Evolutionary conservation across 2,888 invertebrate genomes (phyloP), one percentile per base, ranked within the genome.

Genomic region (Rhabditoides inermis): DNA sequence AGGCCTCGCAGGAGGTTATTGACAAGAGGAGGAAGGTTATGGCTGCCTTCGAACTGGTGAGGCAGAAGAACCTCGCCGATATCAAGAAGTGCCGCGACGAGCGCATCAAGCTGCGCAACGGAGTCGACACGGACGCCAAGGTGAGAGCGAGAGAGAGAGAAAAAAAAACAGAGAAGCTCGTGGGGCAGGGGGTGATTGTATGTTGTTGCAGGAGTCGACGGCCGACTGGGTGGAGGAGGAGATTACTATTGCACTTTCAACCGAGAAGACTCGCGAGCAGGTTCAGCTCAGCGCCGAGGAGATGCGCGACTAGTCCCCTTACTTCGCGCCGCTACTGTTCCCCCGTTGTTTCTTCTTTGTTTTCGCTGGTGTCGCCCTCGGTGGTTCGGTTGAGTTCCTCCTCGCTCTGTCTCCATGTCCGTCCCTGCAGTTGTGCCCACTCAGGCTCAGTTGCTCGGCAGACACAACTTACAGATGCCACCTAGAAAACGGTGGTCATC

Each of bases 1-100:
- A 68, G 47, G 71, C 73, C 20, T 71, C 72, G 40, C 67, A 67
- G 25, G 71, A 75, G 59, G 73, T 73, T 30, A 52, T 65, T 23
- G 62, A 65, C 48, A 62, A 62, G 56, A 46, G 65, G 30, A 50
- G 68, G 30, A 68, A 68, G 55, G 64, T 69, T 46, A 65, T 71
- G 63, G 53, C 53, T 1, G 63, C 63, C 6, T 73, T 73, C 62
- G 60, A 68, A 45, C 41, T 58, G 26, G 57, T 69, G 12, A 61
- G 73, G 22, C 49, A 61, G 20, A 45, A 53, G 10, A 63, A 69
- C 35, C 52, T 54, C 23, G 56, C 60, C 18, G 32, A 51, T 6
- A 53, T 66, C 39, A 57, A 52, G 4, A 40, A 56, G 2, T 48
- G 56, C 20, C 53, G 53, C 3, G 53, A 58, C 7, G 45, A 56